Evolutionary conservation across 2,797 vertebrate species (phyloP), one percentile per base, ranked within the genome.

Genomic region (Amblyopsis hoosieri): DNA sequence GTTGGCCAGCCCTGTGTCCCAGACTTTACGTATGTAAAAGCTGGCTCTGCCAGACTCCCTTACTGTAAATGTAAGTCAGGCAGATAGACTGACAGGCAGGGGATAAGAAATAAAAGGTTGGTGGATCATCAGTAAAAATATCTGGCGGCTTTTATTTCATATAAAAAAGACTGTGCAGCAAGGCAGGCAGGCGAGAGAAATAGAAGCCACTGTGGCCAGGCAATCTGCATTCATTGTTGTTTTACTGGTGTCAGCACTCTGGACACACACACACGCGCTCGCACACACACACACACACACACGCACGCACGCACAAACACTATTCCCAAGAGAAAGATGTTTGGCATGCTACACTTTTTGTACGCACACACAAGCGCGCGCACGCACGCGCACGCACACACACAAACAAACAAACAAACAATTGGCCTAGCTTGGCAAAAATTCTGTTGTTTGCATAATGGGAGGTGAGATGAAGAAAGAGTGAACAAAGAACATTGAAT

Each of bases 231-330:
- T 80, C 64, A 70, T 79, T 80, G 62, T 71, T 31, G 55, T 63
- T 80, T 64, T 57, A 60, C 70, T 57, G 12, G 60, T 57, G 64
- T 83, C 77, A 83, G 83, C 78, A 78, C 58, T 78, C 71, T 72
- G 57, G 67, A 64, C 62, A 60, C 42, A 23, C 13, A 65, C 19
- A 61, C 19, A 52, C 33, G 17, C 59, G 12, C 31, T 23, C 46
- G 45, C 37, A 13, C 59, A 15, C 17, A 47, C 45, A 47, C 64
- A 19, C 12, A 29, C 50, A 29, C 11, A 64, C 72, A 60, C 56
- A 51, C 61, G 33, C 37, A 23, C 56, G 65, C 48, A 54, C 45
- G 48, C 19, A 60, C 45, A 47, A 12, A 58, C 17, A 23, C 58
- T 61, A 65, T 66, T 78, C 55, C 49, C 19, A 53, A 19, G 50